A percentile compares a stretch with the other conserved stretches of the same genome.
These are phyloP conservation scores for Synanthedon tipuliformis DNA, from an alignment of 2,888 invertebrate genomes.

Conservation along the genomic window DNA sequence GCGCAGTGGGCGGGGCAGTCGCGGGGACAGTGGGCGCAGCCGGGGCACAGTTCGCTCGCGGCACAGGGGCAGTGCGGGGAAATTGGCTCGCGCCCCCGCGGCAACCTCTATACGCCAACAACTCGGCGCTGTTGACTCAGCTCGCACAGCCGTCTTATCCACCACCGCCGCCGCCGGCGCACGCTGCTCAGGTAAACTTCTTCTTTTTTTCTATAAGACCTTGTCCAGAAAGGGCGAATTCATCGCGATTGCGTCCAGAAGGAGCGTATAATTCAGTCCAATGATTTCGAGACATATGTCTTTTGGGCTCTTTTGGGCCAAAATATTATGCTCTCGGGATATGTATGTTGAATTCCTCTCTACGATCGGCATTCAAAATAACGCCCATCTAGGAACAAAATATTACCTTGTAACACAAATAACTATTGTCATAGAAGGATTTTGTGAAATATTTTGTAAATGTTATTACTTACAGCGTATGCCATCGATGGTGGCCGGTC, in stretches of 20 bases:
- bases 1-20: conserved; percentile 9
- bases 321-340: too few species aligned
- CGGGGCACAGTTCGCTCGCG: conserved; percentile 8
- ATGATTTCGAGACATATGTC: too few species aligned
- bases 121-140: conserved; percentile 72
- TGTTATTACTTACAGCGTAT: conserved; percentile 33
- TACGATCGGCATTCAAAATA: too few species aligned
- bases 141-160: conserved; percentile 73
- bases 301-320: too few species aligned
- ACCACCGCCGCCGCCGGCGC: conserved; percentile 40
- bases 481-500: conserved; percentile 34
- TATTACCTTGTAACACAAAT: background rate
- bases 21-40: conserved; percentile 7
- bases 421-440: conserved; percentile 3
- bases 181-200: conserved; percentile 12
- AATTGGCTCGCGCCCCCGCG: conserved; percentile 33
- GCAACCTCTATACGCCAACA: conserved; percentile 48
- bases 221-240: too few species aligned
- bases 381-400: too few species aligned
- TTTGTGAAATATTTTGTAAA: conserved; percentile 6
- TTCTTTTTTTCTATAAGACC: too few species aligned
- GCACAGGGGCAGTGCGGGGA: conserved; percentile 23
- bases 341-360: too few species aligned
- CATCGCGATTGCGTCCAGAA: too few species aligned
- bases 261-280: too few species aligned